These are phyloP conservation scores for Heliconius congener DNA, from an alignment of 1,140 invertebrate genomes.

Conservation along the genomic window DNA sequence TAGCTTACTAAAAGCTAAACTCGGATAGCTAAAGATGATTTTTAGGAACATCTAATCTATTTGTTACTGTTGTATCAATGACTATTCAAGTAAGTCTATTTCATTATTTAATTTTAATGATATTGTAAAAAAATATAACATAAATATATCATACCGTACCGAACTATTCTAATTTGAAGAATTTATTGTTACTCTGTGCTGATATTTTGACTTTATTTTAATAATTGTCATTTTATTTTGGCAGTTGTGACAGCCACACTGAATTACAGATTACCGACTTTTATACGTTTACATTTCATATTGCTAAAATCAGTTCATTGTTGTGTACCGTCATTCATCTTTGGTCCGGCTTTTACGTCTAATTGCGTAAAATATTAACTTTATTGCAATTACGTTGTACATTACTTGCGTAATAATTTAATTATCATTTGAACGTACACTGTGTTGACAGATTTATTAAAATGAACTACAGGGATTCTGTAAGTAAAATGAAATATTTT, in stretches of 20 bases:
- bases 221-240: neutral
- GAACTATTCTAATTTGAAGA: neutral
- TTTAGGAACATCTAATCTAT: too few relatives aligned
- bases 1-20: too few relatives aligned
- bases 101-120: too few relatives aligned
- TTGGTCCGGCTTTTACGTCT: neutral
- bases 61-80: too few relatives aligned
- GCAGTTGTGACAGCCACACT: neutral
- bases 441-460: slow-evolving; percentile 31
- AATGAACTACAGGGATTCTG: slow-evolving; percentile 75
- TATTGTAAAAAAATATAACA: too few relatives aligned
- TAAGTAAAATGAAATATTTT: slow-evolving; percentile 48
- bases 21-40: too few relatives aligned
- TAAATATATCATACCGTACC: too few relatives aligned
- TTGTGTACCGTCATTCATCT: neutral
- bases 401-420: neutral
- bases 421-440: neutral
- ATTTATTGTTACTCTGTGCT: neutral
- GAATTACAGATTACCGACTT: slow-evolving; percentile 7
- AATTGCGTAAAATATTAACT: neutral
- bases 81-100: too few relatives aligned
- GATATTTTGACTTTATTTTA: neutral
- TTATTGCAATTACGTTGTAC: neutral
- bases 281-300: neutral
- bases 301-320: neutral